Evolutionary conservation across 2,113 vertebrate species (phyloP), one percentile per base, ranked within the genome.

Genomic region (Malurus melanocephalus): DNA sequence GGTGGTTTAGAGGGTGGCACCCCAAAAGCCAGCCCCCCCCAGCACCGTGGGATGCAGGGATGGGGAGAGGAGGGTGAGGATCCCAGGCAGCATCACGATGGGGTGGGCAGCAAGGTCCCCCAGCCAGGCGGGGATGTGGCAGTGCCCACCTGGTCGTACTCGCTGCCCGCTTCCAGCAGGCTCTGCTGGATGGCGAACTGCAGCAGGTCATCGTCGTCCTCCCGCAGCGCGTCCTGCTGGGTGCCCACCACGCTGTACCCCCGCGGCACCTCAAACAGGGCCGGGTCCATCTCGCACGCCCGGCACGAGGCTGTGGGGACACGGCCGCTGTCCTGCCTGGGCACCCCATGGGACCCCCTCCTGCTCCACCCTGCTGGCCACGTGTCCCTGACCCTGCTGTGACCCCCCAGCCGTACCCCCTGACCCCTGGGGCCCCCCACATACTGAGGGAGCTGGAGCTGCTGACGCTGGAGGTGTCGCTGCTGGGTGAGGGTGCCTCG

Each of bases 181-280:
- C 99, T 99, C 97, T 99, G 99, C 96, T 99, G 99, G 89, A 99
- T 99, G 93, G 99, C 99, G 1, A 99, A 99, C 97, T 99, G 99
- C 66, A 99, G 96, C 80, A 99, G 96, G 65, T 98, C 97, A 8
- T 99, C 99, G 7, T 99, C 99, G 0, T 99, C 99, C 28, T 99
- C 99, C 12, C 99, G 98, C 82, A 98, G 94, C 43, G 97, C 86
- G 11, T 99, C 98, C 81, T 98, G 98, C 95, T 99, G 98, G 67
- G 98, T 98, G n/a, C 98, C 98, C 45, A 99, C 97, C 92, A 99
- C 93, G 21, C 98, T 99, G 98, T 99, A 99, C 66, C 99, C 98
- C 7, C 98, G 94, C 0, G 99, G 99, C 72, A 98, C 98, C 95
- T 99, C 99, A 3, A 99, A 99, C 88, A 99, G 97, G 2, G 98